Conservation (phyloP, 2,797 vertebrate species). For the Sebastes hubbsi region DNA sequence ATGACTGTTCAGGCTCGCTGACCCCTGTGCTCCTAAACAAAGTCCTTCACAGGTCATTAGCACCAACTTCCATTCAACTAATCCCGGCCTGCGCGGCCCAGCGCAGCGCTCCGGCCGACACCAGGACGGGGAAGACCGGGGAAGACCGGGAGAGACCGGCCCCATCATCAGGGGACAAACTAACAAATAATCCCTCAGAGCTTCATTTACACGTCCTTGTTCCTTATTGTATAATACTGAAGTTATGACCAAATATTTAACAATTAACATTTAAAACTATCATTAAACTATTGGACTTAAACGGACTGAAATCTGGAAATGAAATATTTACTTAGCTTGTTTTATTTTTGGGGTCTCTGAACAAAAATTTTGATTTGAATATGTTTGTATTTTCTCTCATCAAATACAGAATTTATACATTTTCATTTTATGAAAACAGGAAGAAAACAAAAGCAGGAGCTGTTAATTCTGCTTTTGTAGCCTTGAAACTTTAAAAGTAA, state of each 20-base stretch:
- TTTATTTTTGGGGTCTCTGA: background rate
- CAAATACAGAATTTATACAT: background rate
- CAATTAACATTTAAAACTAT: background rate
- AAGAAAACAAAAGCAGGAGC: background rate
- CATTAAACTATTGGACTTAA: background rate
- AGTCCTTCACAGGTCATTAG: conserved; percentile 41
- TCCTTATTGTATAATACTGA: background rate
- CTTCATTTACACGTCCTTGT: background rate
- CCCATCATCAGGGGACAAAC: background rate
- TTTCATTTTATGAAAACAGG: background rate
- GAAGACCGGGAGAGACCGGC: background rate
- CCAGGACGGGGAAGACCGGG: background rate
- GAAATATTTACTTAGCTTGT: background rate
- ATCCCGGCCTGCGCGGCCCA: background rate
- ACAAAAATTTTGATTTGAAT: background rate
- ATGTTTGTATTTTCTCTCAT: background rate
- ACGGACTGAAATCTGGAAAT: background rate
- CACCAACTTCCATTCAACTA: background rate
- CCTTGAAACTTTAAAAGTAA: background rate
- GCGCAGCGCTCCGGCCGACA: background rate
- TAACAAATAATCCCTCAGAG: background rate
- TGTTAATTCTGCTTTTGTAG: background rate
- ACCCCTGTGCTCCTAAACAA: conserved; percentile 23
- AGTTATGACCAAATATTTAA: background rate
- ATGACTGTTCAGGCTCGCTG: background rate